phyloP scores from a whole-genome alignment of 1,140 invertebrate species.

The Bilobella aurantiaca region DNA sequence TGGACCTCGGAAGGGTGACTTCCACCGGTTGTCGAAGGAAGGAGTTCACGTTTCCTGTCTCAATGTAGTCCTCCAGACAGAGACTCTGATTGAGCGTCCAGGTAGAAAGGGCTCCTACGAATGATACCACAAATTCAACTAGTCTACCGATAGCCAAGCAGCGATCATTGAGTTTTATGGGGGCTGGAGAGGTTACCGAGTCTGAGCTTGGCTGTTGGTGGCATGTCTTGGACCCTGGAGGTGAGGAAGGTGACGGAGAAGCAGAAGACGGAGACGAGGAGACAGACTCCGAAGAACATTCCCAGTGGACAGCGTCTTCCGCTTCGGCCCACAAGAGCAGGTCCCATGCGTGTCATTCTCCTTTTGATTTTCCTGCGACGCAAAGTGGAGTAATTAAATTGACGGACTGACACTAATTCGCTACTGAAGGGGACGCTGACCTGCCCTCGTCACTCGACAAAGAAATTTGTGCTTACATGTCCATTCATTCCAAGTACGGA shows the following conservation, averaged over 20 bases:
- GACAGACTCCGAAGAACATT: conserved; percentile 10
- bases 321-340: too few relatives aligned
- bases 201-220: background rate
- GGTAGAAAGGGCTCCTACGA: conserved; percentile 29
- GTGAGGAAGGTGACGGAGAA: conserved; percentile 25
- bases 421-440: too few relatives aligned
- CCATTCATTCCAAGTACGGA: too few relatives aligned
- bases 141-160: background rate
- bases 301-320: conserved; percentile 21
- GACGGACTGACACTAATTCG: too few relatives aligned
- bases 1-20: background rate
- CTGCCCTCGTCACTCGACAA: too few relatives aligned
- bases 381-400: too few relatives aligned
- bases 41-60: conserved; percentile 16
- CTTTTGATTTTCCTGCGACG: too few relatives aligned
- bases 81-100: conserved; percentile 29
- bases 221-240: background rate
- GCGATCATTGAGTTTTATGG: background rate
- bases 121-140: background rate
- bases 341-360: too few relatives aligned
- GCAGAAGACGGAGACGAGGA: conserved; percentile 21
- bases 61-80: conserved; percentile 29
- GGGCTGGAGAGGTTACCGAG: background rate
- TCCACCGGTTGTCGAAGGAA: conserved; percentile 26
- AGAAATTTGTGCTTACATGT: too few relatives aligned